These are phyloP conservation scores for Sesia apiformis DNA, from an alignment of 2,888 invertebrate species.

Conservation along the genomic window DNA sequence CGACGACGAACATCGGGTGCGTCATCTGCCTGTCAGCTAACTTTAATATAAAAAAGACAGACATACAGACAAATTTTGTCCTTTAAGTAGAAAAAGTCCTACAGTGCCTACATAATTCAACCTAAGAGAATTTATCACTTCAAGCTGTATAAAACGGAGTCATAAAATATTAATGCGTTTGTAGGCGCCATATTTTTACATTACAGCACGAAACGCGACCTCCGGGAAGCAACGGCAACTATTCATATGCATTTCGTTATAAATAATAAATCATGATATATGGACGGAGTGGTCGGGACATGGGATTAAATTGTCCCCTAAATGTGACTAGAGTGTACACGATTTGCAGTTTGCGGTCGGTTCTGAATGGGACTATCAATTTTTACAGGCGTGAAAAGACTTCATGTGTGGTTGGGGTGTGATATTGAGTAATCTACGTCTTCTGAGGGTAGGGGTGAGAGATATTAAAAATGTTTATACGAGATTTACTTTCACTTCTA, in stretches of 20 bases:
- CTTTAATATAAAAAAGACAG: too few relatives aligned
- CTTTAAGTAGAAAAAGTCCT: too few relatives aligned
- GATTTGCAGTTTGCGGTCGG: background rate
- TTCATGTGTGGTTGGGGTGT: too few relatives aligned
- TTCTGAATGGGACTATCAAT: background rate
- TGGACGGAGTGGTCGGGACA: constrained; percentile 5
- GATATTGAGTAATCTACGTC: too few relatives aligned
- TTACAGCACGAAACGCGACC: constrained; percentile 9
- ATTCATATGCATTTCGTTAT: constrained; percentile 24
- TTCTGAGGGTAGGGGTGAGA: too few relatives aligned
- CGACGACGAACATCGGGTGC: too few relatives aligned
- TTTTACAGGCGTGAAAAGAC: background rate
- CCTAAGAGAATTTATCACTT: constrained; percentile 16
- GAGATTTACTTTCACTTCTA: too few relatives aligned
- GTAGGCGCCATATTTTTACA: constrained; percentile 18
- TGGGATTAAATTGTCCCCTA: constrained; percentile 3
- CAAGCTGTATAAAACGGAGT: constrained; percentile 16
- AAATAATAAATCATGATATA: constrained; percentile 25
- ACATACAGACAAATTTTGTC: too few relatives aligned
- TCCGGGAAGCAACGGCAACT: constrained; percentile 10
- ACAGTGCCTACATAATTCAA: too few relatives aligned
- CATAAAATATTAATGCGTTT: constrained; percentile 32
- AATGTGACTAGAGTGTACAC: background rate
- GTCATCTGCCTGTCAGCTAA: too few relatives aligned
- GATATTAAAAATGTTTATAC: too few relatives aligned